A percentile compares a stretch with the other conserved stretches of the same genome.
Conservation (phyloP, 2,113 vertebrate genomes). For the Cyanocitta stelleri region DNA sequence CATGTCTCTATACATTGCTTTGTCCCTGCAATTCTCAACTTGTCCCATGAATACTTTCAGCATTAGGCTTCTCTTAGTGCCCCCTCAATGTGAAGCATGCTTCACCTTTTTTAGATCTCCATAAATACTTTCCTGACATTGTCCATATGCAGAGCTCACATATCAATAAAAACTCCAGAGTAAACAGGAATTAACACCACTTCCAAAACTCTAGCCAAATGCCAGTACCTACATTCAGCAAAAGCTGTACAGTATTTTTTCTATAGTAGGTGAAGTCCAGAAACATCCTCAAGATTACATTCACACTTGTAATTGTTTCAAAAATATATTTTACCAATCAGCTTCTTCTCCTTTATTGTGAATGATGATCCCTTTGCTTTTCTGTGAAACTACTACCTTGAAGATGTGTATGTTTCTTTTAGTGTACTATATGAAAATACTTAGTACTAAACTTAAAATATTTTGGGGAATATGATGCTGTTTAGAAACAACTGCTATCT, state of each 20-base stretch:
- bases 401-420: not conserved
- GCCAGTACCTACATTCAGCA: not conserved
- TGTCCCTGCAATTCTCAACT: not conserved
- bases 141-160: not conserved
- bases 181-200: not conserved
- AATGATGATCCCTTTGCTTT: not conserved
- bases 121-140: not conserved
- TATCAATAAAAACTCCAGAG: not conserved
- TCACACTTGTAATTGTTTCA: not conserved
- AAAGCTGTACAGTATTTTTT: not conserved
- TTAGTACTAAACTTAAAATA: not conserved
- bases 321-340: not conserved
- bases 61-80: not conserved
- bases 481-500: not conserved
- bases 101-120: not conserved
- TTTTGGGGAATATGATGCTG: not conserved
- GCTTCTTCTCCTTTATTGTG: not conserved
- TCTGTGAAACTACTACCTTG: not conserved
- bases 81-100: not conserved
- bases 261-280: not conserved
- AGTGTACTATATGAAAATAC: not conserved
- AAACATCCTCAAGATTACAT: not conserved
- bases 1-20: not conserved
- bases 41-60: not conserved
- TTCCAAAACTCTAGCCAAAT: not conserved